Conservation (phyloP, 2,888 invertebrate genomes). For the Plemyria rubiginata region DNA sequence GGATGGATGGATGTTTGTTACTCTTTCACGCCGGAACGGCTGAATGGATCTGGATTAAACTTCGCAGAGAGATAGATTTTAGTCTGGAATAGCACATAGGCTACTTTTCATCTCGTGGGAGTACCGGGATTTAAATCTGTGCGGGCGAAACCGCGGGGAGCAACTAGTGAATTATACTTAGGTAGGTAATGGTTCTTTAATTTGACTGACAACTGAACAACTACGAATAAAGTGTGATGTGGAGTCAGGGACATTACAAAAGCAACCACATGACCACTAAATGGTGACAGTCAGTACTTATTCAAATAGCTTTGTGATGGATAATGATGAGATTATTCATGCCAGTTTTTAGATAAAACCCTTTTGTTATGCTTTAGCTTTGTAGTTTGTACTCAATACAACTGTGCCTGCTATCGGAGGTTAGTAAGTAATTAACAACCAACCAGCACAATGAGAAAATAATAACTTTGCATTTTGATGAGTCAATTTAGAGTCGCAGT, state of each 20-base stretch:
- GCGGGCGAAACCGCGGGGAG: no score
- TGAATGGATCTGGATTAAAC: no score
- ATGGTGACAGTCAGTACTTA: background rate
- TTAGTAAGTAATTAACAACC: slow-evolving; percentile 26
- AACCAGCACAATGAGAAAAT: slow-evolving; percentile 27
- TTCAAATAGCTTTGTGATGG: slow-evolving; percentile 12
- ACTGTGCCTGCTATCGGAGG: slow-evolving; percentile 19
- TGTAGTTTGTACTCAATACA: slow-evolving; percentile 14
- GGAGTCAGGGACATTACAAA: slow-evolving; percentile 12
- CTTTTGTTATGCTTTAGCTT: slow-evolving; percentile 14
- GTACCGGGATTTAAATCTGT: no score
- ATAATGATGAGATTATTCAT: slow-evolving; percentile 9
- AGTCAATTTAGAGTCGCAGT: slow-evolving; percentile 11
- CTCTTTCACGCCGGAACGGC: no score
- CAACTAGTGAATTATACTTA: no score
- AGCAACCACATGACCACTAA: background rate
- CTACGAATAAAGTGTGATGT: background rate
- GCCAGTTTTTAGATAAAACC: slow-evolving; percentile 5
- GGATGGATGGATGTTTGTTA: no score
- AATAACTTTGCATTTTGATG: slow-evolving; percentile 35
- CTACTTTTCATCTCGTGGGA: no score
- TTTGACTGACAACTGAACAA: slow-evolving; percentile 14
- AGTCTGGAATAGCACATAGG: no score
- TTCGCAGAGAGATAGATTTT: no score
- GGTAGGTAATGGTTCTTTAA: slow-evolving; percentile 17